Conservation (phyloP, 2,888 invertebrate species). For the Polietes domitor region DNA sequence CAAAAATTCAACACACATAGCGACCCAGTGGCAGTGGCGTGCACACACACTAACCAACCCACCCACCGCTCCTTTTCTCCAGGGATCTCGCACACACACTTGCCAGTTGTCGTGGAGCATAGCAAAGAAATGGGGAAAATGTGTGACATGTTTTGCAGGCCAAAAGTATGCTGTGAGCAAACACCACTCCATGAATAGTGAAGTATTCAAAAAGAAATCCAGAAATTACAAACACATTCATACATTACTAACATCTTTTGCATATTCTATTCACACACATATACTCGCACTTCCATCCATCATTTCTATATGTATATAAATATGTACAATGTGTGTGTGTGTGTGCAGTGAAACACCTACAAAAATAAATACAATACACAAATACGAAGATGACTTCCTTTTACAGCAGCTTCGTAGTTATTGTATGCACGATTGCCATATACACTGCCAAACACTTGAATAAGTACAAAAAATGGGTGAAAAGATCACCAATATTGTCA, state of each 20-base stretch:
- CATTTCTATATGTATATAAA: not conserved
- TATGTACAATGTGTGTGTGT: not conserved
- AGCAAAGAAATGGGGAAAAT: conserved; percentile 12
- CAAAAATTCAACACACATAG: not conserved
- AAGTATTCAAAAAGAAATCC: conserved; percentile 47
- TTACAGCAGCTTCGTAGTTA: not conserved
- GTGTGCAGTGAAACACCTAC: not conserved
- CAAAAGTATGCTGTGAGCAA: conserved; percentile 56
- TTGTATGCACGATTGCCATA: not conserved
- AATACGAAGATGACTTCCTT: conserved; percentile 25
- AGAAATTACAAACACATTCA: conserved; percentile 46
- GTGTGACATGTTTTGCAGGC: conserved; percentile 51
- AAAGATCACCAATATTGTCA: too few relatives aligned
- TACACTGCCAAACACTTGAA: too few relatives aligned
- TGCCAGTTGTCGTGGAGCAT: not conserved
- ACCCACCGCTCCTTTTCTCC: not conserved
- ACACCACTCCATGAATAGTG: conserved; percentile 22
- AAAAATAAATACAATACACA: conserved; percentile 23
- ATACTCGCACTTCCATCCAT: not conserved
- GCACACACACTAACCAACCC: not conserved
- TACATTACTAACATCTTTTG: conserved; percentile 50
- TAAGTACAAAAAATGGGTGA: too few relatives aligned
- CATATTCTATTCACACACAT: not conserved
- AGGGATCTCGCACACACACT: not conserved
- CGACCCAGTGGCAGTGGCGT: too few relatives aligned